Conservation (phyloP, 2,113 vertebrate genomes). For the Silurus glanis region DNA sequence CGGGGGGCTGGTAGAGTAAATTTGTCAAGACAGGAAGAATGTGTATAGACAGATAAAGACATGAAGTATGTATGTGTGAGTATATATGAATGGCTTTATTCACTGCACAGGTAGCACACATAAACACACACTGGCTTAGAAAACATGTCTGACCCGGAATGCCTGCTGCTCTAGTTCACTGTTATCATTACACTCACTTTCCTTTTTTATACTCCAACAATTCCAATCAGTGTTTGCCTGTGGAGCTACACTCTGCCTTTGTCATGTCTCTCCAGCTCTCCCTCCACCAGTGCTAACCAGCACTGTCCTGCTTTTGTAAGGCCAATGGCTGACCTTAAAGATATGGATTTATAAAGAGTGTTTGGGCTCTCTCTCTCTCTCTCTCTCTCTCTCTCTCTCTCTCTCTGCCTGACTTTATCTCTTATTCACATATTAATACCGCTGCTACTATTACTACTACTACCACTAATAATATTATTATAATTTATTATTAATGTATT, state of each 20-base stretch:
- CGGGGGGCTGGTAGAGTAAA: neutral
- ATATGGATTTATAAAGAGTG: neutral
- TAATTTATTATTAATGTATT: too few relatives aligned
- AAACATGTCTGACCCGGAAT: neutral
- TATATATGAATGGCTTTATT: conserved; percentile 26
- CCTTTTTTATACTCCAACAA: neutral
- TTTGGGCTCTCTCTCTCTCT: neutral
- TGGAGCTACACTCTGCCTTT: neutral
- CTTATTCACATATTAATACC: too few relatives aligned
- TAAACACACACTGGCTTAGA: neutral
- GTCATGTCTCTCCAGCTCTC: neutral
- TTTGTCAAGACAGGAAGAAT: conserved; percentile 4
- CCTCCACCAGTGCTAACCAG: neutral
- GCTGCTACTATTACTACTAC: too few relatives aligned
- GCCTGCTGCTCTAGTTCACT: neutral
- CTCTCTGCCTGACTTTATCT: too few relatives aligned
- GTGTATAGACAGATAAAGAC: neutral
- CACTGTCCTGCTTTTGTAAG: neutral
- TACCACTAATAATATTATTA: too few relatives aligned
- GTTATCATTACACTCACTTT: conserved; percentile 5
- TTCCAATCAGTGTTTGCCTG: neutral
- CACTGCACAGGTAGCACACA: conserved; percentile 36
- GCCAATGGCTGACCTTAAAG: neutral
- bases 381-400: neutral
- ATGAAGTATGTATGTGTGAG: neutral